Evolutionary conservation across 2,888 invertebrate species (phyloP), one percentile per base, ranked within the genome.

Genomic region (Amiota mariae): DNA sequence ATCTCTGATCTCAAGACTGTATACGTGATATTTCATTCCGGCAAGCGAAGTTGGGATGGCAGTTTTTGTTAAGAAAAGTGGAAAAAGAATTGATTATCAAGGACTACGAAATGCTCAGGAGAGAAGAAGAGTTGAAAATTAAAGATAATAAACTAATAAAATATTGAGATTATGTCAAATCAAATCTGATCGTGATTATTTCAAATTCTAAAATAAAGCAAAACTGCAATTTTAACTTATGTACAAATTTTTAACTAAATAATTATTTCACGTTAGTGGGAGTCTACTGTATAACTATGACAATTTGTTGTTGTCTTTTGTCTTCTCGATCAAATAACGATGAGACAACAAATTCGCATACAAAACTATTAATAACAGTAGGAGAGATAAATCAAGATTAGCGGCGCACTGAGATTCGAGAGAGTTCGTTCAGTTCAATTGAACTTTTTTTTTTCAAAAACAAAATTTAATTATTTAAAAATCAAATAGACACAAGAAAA

Each of bases 381-480:
- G 2, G 4, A 36, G 54, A 68, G 12, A 24, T 66, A 51, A 71
- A 54, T 71, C 71, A 56, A 72, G 72, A 72, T 72, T 57, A 66
- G 72, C 67, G 20, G 13, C 47, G 10, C n/a, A n/a, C 51, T 67
- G n/a, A 24, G 20, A n/a, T 15, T 48, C 47, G 20, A 68, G 67
- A 66, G 72, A 64, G 56, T 63, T 36, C 24, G 36, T 36, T 36
- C 36, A 6, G 36, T 36, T 54, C 56, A 72, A 72, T 64, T 72
- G 57, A 66, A 70, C 11, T 75, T 72, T 74, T 74, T 61, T 75
- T 77, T 49, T n/a, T n/a, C n/a, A 54, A 13, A 13, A 67, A 67
- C 15, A 67, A 49, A 49, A 54, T 78, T 81, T 81, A 79, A 85
- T 84, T 82, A 68, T 68, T 75, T 74, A 9, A 72, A 36, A 70